Conservation (phyloP, 2,888 invertebrate species). For the Trissolcus brochymenae region DNA sequence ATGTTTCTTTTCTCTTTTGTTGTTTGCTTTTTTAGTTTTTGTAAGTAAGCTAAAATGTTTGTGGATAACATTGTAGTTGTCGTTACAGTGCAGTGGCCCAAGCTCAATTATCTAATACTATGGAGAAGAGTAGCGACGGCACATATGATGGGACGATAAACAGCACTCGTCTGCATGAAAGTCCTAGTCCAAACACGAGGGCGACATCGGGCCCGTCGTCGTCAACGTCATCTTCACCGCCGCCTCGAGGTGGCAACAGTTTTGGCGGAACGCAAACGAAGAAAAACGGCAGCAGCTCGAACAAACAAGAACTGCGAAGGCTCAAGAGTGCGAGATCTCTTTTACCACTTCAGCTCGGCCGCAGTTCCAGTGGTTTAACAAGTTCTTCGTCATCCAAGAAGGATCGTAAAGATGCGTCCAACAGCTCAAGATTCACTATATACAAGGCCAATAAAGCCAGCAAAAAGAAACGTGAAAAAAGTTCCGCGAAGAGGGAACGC, state of each 20-base stretch:
- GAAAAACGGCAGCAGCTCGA: constrained; percentile 69
- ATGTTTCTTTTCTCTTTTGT: neutral
- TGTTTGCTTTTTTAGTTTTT: neutral
- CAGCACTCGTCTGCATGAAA: constrained; percentile 69
- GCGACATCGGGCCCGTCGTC: constrained; percentile 73
- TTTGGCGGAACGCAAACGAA: constrained; percentile 63
- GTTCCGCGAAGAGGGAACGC: constrained; percentile 94
- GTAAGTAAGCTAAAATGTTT: neutral
- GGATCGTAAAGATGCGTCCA: constrained; percentile 82
- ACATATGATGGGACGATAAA: constrained; percentile 71
- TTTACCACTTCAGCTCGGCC: constrained; percentile 70
- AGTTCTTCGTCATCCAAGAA: constrained; percentile 81
- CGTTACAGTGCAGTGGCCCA: constrained; percentile 73
- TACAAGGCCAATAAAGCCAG: constrained; percentile 96
- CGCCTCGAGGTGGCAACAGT: constrained; percentile 61
- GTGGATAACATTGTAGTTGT: constrained; percentile 8
- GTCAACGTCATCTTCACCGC: constrained; percentile 71
- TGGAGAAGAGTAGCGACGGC: constrained; percentile 68
- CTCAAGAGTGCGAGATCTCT: constrained; percentile 69
- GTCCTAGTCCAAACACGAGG: constrained; percentile 71
- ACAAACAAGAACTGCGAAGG: constrained; percentile 71
- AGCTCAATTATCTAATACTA: constrained; percentile 66
- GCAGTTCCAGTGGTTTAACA: constrained; percentile 68
- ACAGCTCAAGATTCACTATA: constrained; percentile 89
- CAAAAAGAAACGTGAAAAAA: constrained; percentile 95